Evolutionary conservation across 2,113 vertebrate genomes (phyloP).

Genomic region (Pyxicephalus adspersus): DNA sequence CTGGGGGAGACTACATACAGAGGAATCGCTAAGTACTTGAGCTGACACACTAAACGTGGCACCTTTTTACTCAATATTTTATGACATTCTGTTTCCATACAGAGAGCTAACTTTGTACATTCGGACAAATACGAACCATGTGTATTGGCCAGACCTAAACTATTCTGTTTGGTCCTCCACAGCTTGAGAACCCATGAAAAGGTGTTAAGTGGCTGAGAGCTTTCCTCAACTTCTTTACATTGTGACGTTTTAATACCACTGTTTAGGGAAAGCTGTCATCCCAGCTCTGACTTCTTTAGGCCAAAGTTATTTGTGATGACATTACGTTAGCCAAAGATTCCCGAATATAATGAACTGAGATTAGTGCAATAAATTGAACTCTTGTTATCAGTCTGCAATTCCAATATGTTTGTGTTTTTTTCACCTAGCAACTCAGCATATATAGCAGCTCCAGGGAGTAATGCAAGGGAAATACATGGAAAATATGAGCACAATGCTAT

Average conservation of each 20-base stretch:
- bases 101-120: not conserved
- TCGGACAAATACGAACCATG: conserved; percentile 21
- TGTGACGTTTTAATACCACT: not conserved
- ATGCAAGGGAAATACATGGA: no score
- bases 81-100: conserved; percentile 46
- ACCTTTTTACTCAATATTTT: conserved; percentile 49
- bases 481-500: no score
- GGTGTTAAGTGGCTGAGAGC: conserved; percentile 20
- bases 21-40: conserved; percentile 39
- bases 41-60: conserved; percentile 24
- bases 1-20: conserved; percentile 7
- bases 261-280: not conserved
- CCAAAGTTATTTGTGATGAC: no score
- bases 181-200: not conserved
- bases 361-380: no score
- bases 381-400: no score
- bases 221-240: not conserved
- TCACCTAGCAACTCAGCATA: no score
- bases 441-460: no score
- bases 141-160: not conserved
- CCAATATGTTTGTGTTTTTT: no score
- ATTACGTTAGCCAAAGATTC: no score
- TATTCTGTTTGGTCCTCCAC: not conserved
- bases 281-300: no score
- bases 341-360: no score